Conservation (phyloP, 2,113 vertebrate genomes). For the Gobius niger region DNA sequence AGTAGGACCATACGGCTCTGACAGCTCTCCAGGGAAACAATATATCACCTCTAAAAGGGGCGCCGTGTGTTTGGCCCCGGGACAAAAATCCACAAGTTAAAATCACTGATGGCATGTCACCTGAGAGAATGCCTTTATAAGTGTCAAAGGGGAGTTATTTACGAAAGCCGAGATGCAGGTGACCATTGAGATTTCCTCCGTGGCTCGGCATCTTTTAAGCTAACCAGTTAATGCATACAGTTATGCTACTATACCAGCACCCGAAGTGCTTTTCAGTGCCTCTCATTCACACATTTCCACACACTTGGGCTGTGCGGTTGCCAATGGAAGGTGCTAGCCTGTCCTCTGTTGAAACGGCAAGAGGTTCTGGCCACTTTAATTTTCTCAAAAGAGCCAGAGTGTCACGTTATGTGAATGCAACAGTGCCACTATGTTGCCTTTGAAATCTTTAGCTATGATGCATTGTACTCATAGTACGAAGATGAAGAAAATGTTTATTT, state of each 20-base stretch:
- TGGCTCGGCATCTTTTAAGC: neutral
- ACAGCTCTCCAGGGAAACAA: conserved; percentile 71
- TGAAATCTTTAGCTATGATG: neutral
- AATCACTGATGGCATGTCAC: conserved; percentile 72
- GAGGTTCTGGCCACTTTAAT: neutral
- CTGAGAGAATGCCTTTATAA: conserved; percentile 65
- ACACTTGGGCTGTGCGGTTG: neutral
- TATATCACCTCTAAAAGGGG: conserved; percentile 70
- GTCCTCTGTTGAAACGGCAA: conserved; percentile 1
- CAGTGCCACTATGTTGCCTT: neutral
- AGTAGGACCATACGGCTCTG: conserved; percentile 65
- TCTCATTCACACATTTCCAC: conserved; percentile 10
- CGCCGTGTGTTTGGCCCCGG: conserved; percentile 66
- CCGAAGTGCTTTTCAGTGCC: conserved; percentile 7
- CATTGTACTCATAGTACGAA: neutral
- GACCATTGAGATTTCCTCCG: conserved; percentile 45
- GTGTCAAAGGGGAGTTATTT: conserved; percentile 56
- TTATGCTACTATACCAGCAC: conserved; percentile 3
- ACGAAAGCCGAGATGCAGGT: conserved; percentile 55
- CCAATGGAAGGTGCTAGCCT: conserved; percentile 8
- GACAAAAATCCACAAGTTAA: conserved; percentile 71
- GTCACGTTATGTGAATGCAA: neutral
- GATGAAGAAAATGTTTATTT: neutral
- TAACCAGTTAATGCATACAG: neutral
- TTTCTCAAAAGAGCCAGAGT: neutral